Conservation (phyloP, 2,797 vertebrate genomes). For the Phylloscopus collybita region DNA sequence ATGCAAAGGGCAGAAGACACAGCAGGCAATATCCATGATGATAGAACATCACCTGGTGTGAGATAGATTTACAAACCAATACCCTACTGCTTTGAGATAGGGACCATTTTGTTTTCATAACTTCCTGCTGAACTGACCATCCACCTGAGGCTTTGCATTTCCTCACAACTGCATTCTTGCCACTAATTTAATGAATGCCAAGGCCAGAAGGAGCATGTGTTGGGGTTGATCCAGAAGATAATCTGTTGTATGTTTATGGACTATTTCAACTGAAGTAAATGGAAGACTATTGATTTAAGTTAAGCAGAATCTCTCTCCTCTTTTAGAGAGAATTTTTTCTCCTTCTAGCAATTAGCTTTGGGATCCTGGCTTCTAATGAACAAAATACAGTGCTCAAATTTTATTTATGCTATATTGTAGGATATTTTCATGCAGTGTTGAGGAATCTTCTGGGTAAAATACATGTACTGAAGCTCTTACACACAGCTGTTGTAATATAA, state of each 20-base stretch:
- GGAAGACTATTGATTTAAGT: background rate
- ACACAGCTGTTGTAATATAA: background rate
- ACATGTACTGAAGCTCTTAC: background rate
- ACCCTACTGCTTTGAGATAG: background rate
- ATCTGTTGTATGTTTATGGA: background rate
- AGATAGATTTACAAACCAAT: background rate
- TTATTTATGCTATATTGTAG: background rate
- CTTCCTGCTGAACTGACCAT: background rate
- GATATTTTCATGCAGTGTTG: background rate
- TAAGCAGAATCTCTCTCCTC: background rate
- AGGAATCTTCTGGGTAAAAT: background rate
- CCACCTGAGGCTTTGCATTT: background rate
- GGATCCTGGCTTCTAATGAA: background rate
- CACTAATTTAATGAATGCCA: background rate
- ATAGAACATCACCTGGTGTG: background rate
- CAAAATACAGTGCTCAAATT: background rate
- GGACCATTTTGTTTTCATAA: background rate
- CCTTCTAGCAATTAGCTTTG: background rate
- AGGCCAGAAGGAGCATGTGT: background rate
- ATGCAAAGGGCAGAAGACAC: background rate
- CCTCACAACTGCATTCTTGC: background rate
- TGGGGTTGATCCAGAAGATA: background rate
- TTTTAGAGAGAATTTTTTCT: background rate
- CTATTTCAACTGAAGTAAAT: background rate
- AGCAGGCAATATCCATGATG: background rate